Conservation (phyloP, 2,797 vertebrate genomes). For the Tachyglossus aculeatus region DNA sequence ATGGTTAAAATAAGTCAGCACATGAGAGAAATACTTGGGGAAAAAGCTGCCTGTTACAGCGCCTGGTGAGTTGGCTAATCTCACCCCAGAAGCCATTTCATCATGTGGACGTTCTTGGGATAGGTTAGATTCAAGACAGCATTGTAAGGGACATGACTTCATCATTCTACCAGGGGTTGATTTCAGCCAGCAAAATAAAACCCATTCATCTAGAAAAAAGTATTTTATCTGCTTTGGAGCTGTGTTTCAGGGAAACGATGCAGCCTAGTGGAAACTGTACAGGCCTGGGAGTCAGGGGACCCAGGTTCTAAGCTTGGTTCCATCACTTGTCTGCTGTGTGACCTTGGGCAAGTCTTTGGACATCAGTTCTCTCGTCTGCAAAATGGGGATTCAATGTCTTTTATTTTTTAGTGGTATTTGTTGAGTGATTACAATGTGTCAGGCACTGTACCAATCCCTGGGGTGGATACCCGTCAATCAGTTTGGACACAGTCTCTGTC, state of each 20-base stretch:
- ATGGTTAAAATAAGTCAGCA: neutral
- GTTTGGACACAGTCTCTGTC: too few relatives aligned
- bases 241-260: neutral
- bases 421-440: too few relatives aligned
- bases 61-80: conserved; percentile 1
- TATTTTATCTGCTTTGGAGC: neutral
- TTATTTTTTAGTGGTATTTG: too few relatives aligned
- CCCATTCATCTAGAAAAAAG: neutral
- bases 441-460: too few relatives aligned
- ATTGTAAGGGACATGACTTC: conserved; percentile 9
- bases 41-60: conserved; percentile 5
- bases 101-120: conserved; percentile 22
- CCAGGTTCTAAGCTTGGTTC: too few relatives aligned
- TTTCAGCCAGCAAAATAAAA: conserved; percentile 1
- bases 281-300: too few relatives aligned
- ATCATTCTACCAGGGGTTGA: neutral
- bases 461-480: too few relatives aligned
- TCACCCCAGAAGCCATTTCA: conserved; percentile 18
- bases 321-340: too few relatives aligned
- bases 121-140: conserved; percentile 25
- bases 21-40: neutral
- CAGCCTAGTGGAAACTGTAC: too few relatives aligned
- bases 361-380: too few relatives aligned
- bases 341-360: too few relatives aligned
- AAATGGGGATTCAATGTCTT: too few relatives aligned